Evolutionary conservation across 2,888 invertebrate species (phyloP).

Genomic region (Thumatha senex): DNA sequence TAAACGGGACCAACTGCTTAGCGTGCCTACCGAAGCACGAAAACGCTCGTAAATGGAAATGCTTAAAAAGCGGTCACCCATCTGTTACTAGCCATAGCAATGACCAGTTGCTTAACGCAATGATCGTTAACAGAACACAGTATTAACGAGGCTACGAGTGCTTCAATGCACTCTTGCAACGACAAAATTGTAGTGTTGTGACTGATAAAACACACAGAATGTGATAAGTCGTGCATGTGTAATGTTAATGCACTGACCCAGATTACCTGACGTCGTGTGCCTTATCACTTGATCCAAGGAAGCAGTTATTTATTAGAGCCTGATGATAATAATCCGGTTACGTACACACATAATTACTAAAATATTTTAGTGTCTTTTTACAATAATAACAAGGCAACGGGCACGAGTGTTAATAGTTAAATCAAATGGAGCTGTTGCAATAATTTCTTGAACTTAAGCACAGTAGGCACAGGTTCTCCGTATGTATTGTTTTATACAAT

Average conservation of each 20-base stretch:
- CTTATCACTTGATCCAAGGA: conserved; percentile 43
- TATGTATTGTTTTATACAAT: no score
- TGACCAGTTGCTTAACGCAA: no score
- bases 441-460: no score
- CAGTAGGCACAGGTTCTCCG: no score
- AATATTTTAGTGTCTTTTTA: neutral
- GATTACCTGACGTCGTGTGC: conserved; percentile 43
- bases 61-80: no score
- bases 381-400: neutral
- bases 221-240: conserved; percentile 11
- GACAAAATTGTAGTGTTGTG: neutral
- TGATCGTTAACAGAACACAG: no score
- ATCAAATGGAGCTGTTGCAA: neutral
- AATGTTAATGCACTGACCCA: conserved; percentile 50
- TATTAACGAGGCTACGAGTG: no score
- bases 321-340: neutral
- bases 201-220: neutral
- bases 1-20: no score
- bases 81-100: no score
- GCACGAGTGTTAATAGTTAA: neutral
- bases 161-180: neutral
- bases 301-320: neutral
- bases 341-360: no score
- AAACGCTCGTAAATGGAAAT: no score
- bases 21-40: no score